Percentiles rank a stretch among this genome's conserved stretches.
phyloP scores from a whole-genome alignment of 2,113 vertebrate genomes.

The Sylvia atricapilla region DNA sequence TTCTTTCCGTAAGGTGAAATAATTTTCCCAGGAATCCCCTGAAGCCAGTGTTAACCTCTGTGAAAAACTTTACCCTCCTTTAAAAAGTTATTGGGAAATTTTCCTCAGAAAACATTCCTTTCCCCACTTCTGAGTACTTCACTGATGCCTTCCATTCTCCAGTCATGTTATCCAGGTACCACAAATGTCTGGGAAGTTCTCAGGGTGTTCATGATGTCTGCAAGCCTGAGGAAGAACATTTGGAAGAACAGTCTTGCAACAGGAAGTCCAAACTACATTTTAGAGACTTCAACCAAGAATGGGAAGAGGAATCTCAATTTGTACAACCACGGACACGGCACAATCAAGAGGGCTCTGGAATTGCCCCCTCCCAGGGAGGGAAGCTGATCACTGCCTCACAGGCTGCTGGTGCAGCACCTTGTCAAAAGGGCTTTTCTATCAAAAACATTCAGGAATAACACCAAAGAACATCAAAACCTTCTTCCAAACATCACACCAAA shows the following conservation, averaged over 20 bases:
- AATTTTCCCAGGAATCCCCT: neutral
- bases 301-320: neutral
- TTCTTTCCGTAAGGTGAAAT: neutral
- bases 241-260: neutral
- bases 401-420: neutral
- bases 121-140: neutral
- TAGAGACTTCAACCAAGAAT: neutral
- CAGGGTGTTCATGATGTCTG: neutral
- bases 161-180: neutral
- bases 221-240: neutral
- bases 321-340: fast-evolving
- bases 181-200: neutral
- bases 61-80: neutral
- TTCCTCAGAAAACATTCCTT: neutral
- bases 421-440: neutral
- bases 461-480: neutral
- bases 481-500: neutral
- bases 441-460: neutral
- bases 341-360: neutral
- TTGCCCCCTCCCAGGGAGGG: neutral
- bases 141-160: neutral
- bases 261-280: neutral
- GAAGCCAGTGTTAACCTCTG: neutral
- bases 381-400: neutral
- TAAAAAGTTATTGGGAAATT: neutral